phyloP scores from a whole-genome alignment of 2,888 invertebrate species.

The Pristionchus mayeri region DNA sequence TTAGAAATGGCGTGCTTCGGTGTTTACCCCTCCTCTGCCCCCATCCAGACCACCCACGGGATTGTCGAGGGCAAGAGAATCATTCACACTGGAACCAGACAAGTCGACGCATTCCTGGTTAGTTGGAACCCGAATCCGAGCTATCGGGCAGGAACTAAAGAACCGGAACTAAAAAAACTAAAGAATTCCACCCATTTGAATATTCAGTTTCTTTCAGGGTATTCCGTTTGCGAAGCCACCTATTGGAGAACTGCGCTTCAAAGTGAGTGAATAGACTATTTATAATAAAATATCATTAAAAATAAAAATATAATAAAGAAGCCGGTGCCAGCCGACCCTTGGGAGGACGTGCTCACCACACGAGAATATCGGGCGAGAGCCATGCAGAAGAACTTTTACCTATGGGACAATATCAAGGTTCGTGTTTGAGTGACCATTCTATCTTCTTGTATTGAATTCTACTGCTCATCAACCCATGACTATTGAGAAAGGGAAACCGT shows the following conservation, averaged over 20 bases:
- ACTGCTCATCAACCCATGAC: background rate
- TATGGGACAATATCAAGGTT: constrained; percentile 5
- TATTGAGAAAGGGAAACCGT: background rate
- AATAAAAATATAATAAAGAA: constrained; percentile 47
- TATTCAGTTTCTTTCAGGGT: no score
- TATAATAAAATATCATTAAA: background rate
- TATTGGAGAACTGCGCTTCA: constrained; percentile 17
- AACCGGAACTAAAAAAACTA: no score
- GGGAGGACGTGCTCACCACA: constrained; percentile 51
- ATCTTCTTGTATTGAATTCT: background rate
- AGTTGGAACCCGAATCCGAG: background rate
- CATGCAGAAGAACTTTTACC: background rate
- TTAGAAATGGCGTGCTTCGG: background rate
- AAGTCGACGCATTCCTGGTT: constrained; percentile 36
- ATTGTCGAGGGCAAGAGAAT: constrained; percentile 20
- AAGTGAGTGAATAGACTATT: background rate
- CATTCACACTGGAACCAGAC: background rate
- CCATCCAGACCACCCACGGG: background rate
- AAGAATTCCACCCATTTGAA: no score
- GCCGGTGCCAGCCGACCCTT: constrained; percentile 56
- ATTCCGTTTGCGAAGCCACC: constrained; percentile 41
- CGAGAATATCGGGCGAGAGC: background rate
- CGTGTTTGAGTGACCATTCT: no score
- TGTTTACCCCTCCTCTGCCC: background rate
- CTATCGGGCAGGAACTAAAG: no score